Conservation (phyloP, 2,888 invertebrate genomes). For the Volucella inanis region DNA sequence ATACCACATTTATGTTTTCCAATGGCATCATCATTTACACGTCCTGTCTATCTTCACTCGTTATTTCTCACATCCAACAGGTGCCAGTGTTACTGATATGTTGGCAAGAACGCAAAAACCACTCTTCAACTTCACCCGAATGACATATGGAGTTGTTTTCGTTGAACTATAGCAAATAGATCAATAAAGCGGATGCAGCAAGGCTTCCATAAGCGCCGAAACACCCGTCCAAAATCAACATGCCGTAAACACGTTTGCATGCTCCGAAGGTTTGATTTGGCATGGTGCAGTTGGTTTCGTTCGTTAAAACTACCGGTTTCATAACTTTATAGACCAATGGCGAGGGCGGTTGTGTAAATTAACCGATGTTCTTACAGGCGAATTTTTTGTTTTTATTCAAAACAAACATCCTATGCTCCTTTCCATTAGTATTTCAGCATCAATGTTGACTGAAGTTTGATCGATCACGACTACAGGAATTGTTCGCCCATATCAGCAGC, state of each 20-base stretch:
- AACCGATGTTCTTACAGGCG: conserved; percentile 23
- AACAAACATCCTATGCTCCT: conserved; percentile 20
- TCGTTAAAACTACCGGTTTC: conserved; percentile 27
- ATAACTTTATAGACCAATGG: conserved; percentile 26
- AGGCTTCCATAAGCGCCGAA: conserved; percentile 1
- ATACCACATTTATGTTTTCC: conserved; percentile 61
- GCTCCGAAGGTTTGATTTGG: conserved; percentile 36
- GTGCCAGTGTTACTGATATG: conserved; percentile 45
- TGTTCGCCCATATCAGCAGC: conserved; percentile 23
- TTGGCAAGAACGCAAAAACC: conserved; percentile 47
- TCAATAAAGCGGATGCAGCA: conserved; percentile 59
- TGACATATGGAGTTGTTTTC: conserved; percentile 30
- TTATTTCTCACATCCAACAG: conserved; percentile 42
- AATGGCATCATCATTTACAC: conserved; percentile 50
- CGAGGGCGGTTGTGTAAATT: conserved; percentile 19
- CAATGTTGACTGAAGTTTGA: conserved; percentile 61
- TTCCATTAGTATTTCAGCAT: conserved; percentile 25
- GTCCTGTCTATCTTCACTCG: background rate
- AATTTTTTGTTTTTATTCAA: conserved; percentile 14
- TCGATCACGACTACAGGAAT: conserved; percentile 55
- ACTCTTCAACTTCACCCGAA: conserved; percentile 35
- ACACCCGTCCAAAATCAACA: conserved; percentile 41
- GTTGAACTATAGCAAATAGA: conserved; percentile 45
- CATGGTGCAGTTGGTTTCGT: conserved; percentile 5
- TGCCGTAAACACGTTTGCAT: conserved; percentile 13